A percentile compares a stretch with the other conserved stretches of the same genome.
These are phyloP conservation scores for Otus sunia DNA, from an alignment of 2,113 vertebrate species.

Conservation along the genomic window DNA sequence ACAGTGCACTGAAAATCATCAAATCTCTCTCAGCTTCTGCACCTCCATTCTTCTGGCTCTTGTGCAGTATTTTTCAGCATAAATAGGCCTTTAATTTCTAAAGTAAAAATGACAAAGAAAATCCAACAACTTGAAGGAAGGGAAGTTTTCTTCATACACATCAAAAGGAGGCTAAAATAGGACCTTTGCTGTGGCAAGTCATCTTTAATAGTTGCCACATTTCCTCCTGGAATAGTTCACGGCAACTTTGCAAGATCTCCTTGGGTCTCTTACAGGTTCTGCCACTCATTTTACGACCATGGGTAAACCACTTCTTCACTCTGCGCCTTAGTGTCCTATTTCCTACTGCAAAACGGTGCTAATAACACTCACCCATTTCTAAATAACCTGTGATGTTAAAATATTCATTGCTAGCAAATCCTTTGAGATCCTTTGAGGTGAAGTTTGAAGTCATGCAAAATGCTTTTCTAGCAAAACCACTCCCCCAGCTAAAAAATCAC, in stretches of 20 bases:
- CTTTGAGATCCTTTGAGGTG: constrained; percentile 63
- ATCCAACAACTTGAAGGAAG: neutral
- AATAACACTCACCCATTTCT: neutral
- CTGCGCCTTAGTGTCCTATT: neutral
- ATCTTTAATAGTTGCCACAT: neutral
- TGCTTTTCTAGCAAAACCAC: constrained; percentile 32
- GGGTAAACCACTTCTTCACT: constrained; percentile 1
- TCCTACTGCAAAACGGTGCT: neutral
- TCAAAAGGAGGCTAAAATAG: neutral
- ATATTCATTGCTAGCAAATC: constrained; percentile 41
- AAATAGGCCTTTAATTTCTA: neutral
- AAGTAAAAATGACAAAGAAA: neutral
- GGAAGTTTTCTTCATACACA: neutral
- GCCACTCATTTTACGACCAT: neutral
- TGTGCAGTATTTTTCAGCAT: neutral
- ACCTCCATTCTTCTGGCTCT: neutral
- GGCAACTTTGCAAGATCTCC: neutral
- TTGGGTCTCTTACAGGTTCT: neutral
- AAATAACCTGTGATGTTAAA: constrained; percentile 33
- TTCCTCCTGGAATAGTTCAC: neutral
- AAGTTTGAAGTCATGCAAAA: constrained; percentile 29
- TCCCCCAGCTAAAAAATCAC: constrained; percentile 18
- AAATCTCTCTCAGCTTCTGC: neutral
- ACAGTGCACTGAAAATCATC: neutral
- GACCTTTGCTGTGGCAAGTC: neutral